phyloP scores from a whole-genome alignment of 2,113 vertebrate species.

The Trinectes maculatus region DNA sequence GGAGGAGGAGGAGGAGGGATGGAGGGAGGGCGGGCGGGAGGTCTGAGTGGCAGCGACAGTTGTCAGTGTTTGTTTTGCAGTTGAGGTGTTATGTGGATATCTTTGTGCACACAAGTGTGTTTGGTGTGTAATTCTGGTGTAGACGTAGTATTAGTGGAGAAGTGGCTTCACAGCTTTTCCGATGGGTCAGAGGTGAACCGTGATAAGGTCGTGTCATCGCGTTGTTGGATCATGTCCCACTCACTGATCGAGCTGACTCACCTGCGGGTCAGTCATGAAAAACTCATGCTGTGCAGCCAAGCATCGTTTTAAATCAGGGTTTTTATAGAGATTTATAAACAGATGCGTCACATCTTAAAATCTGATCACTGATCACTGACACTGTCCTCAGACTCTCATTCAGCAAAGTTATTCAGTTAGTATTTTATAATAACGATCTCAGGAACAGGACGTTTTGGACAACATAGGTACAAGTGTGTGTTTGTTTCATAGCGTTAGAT shows the following conservation, averaged over 20 bases:
- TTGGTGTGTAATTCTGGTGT: constrained; percentile 37
- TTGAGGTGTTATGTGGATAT: constrained; percentile 46
- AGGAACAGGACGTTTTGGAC: neutral
- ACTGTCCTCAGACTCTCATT: neutral
- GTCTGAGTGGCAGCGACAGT: constrained; percentile 69
- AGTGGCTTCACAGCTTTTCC: neutral
- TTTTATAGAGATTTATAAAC: neutral
- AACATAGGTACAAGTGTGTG: neutral
- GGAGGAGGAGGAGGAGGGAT: constrained; percentile 11
- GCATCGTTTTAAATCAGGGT: neutral
- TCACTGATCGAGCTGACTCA: constrained; percentile 4
- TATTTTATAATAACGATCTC: neutral
- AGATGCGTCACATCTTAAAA: neutral
- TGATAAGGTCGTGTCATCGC: neutral
- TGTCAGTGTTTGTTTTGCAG: constrained; percentile 72
- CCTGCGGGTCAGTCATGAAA: neutral
- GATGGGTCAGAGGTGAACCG: neutral
- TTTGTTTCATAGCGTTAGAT: neutral
- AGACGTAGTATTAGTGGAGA: constrained; percentile 4
- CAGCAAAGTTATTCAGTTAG: neutral
- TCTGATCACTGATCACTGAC: too few relatives aligned
- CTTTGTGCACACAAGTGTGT: constrained; percentile 43
- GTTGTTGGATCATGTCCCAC: neutral
- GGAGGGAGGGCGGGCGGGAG: neutral
- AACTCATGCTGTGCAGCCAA: neutral